phyloP scores from a whole-genome alignment of 2,888 invertebrate species.

The Pandemis cinnamomeana region DNA sequence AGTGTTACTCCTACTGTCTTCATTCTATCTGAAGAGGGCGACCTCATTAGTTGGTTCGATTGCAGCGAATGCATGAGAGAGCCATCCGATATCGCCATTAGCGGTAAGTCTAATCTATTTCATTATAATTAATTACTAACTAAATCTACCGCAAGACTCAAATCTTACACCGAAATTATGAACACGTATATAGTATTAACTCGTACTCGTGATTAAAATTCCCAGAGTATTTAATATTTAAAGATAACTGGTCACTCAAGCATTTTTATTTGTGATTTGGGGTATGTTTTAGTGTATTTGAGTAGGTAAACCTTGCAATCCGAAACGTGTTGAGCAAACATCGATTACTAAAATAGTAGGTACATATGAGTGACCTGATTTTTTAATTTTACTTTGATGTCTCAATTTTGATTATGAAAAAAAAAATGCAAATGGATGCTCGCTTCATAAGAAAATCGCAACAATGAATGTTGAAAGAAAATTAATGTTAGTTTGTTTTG shows the following conservation, averaged over 20 bases:
- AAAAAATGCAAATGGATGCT: background rate
- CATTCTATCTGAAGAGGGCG: conserved; percentile 95
- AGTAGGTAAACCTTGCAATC: too few species aligned
- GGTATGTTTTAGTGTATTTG: too few species aligned
- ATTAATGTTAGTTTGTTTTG: conserved; percentile 10
- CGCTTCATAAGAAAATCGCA: background rate
- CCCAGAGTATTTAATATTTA: too few species aligned
- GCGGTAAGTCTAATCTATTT: conserved; percentile 83
- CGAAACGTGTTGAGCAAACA: too few species aligned
- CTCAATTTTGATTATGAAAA: background rate
- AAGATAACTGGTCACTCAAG: too few species aligned
- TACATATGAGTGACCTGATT: background rate
- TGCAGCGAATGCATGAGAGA: conserved; percentile 99
- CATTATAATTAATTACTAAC: background rate
- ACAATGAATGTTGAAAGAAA: conserved; percentile 14
- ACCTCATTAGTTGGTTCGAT: conserved; percentile 97
- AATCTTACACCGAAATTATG: too few species aligned
- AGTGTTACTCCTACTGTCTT: conserved; percentile 98
- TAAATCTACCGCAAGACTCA: too few species aligned
- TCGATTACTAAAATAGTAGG: too few species aligned
- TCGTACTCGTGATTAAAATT: too few species aligned
- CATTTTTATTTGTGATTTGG: too few species aligned
- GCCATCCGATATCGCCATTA: conserved; percentile 98
- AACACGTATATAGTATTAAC: too few species aligned
- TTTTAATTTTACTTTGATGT: background rate